Base-by-base conservation (phyloP, 2,888 invertebrate species). In the Scaptomyza parva region DNA sequence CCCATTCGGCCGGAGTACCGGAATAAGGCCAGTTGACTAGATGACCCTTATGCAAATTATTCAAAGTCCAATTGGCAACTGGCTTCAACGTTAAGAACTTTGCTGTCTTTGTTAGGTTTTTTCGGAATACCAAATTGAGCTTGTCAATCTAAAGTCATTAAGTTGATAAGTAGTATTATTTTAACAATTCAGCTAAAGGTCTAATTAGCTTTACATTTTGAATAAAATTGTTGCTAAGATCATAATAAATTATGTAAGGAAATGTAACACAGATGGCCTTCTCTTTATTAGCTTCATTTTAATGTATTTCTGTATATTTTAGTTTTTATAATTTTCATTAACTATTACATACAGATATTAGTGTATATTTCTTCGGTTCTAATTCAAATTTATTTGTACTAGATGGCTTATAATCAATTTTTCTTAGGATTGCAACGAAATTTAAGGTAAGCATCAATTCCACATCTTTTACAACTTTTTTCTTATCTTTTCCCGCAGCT, bases 41-140 rank as follows among this genome's bases (percentile, higher is more conserved):
- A 72, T 86, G 88, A 79, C 86, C 84, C 73, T 87, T 86, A 87
- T 87, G 88, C 67, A 70, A 70, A 70, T 72, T 66, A 41, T 45
- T n/a, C 41, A 35, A 41, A 63, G 64, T 64, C 43, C 26, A 41
- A 33, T 44, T 37, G 20, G 33, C 11, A 24, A 17, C 11, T 11
- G 35, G 41, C 9, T 33, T n/a, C 11, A 28, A 17, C 17, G 18
- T 17, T n/a, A 24, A n/a, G 18, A 28, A 14, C 35, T 30, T 9
- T 20, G 22, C 20, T 37, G 37, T 18, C 4, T 3, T n/a, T 12
- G 11, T 9, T 30, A 9, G 1, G 9, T 14, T 39, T 67, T 53
- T 37, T 48, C n/a, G 17, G 12, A 18, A 18, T 18, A 12, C 8
- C 11, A 18, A 30, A 9, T 20, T 20, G 20, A 35, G 11, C 28